Base-by-base conservation (phyloP, 2,888 invertebrate genomes). In the Muschampia plurimacula region DNA sequence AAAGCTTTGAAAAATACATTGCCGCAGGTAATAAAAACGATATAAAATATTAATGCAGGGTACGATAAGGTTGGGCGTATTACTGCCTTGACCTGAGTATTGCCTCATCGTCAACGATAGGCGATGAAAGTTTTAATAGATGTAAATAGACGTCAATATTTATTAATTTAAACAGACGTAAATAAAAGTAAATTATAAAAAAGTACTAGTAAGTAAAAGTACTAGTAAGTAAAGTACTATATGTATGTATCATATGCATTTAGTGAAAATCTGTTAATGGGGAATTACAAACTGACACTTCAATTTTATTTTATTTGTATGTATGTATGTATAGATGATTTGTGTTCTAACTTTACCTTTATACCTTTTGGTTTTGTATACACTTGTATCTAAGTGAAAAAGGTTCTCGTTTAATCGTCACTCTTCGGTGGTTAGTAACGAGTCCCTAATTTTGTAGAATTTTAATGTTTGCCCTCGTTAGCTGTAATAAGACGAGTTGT, bases 381-480 rank as follows among this genome's bases (percentile, higher is more conserved):
- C 0, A 2, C 2, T 39, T 6, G 2, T 7, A 6, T 0, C 39
- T 39, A 7, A 2, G 2, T 7, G n/a, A 3, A 5, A 10, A 57
- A 57, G 8, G 49, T n/a, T 49, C 49, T 63, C 62, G 39, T 10
- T 41, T 52, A 12, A 13, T 57, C 49, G 41, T 32, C 55, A 9
- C 13, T 59, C 59, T 28, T 36, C 15, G 57, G 15, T 39, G 9
- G 55, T 12, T 12, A 10, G 13, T 39, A 55, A 44, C 64, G 67
- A 75, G 73, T 79, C 79, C 79, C 82, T 81, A 83, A 87, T 85
- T 84, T 83, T 77, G 81, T 81, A 83, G 82, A 86, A 84, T 89
- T 87, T 87, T 87, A 88, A 87, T 84, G 85, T 90, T 89, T 88
- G 84, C 86, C 79, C 86, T 90, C 89, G 89, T 90, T 90, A 89